Base-by-base conservation (phyloP, 2,797 vertebrate genomes). In the Lates japonicus region DNA sequence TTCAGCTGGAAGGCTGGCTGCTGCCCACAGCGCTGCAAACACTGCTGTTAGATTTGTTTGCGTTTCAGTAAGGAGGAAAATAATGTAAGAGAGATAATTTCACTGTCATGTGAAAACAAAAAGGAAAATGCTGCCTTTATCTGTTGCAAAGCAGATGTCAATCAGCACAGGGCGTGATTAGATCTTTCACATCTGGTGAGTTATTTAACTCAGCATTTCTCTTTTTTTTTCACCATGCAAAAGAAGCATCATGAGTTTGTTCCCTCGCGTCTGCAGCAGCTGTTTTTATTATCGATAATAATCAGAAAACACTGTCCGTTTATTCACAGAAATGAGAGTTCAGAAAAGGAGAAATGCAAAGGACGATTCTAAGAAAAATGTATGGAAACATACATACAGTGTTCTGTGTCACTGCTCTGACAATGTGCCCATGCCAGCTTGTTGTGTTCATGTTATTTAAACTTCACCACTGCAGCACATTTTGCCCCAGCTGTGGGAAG, bases 401-500 rank as follows among this genome's bases (percentile, higher is more conserved):
- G 25, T 35, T 42, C 37, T 8, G 48, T 59, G 54, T 19, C 44
- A 31, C 29, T 13, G 44, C 46, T 60, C 46, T 67, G 49, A 75
- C 62, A 25, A 17, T 71, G 60, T 29, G 54, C 1, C 35, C 55
- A 22, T 16, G 51, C 4, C 62, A 25, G 48, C 12, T 2, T 51
- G 46, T 44, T 46, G 64, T 67, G 41, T 78, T 69, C 51, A 41
- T n/a, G 51, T n/a, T 29, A 66, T 55, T 77, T 25, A 58, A 55
- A 58, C 54, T 17, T 10, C 41, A 70, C 69, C 49, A 33, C 51
- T 70, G 76, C 66, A 69, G 69, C 63, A 52, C 59, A 69, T 86
- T 78, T 75, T 35, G n/a, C n/a, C 62, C 69, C 78, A 64, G 78
- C 74, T 76, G 74, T 83, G 80, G 70, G 76, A 90, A 81, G 74